These are phyloP conservation scores for Drosophila grimshawi DNA, from an alignment of 1,140 invertebrate genomes.

Conservation along the genomic window DNA sequence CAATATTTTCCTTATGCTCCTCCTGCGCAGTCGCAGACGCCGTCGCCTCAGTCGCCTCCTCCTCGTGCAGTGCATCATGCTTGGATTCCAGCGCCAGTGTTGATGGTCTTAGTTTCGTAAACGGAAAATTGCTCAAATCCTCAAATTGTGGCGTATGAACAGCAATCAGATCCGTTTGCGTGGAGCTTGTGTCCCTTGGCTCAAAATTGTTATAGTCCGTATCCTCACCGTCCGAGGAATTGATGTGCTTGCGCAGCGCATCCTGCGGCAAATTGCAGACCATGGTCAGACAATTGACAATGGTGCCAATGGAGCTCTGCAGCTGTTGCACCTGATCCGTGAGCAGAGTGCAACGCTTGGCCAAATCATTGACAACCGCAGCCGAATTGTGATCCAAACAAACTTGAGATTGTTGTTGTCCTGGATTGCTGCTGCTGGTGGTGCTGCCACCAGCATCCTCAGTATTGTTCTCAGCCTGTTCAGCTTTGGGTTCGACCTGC, in stretches of 20 bases:
- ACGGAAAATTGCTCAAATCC: slow-evolving; percentile 76
- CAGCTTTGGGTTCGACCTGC: slow-evolving; percentile 84
- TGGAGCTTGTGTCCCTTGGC: slow-evolving; percentile 87
- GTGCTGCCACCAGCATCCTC: slow-evolving; percentile 22
- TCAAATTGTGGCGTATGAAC: slow-evolving; percentile 89
- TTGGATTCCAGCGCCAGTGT: slow-evolving; percentile 73
- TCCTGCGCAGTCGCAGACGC: neutral
- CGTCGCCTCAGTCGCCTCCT: neutral
- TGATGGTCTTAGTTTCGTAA: slow-evolving; percentile 75
- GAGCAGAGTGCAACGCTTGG: slow-evolving; percentile 85
- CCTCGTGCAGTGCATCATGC: slow-evolving; percentile 44
- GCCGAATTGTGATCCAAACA: slow-evolving; percentile 78
- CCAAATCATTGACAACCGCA: slow-evolving; percentile 84
- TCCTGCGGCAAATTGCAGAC: slow-evolving; percentile 85
- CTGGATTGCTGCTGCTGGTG: neutral
- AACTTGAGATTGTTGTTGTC: slow-evolving; percentile 30
- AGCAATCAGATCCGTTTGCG: slow-evolving; percentile 91
- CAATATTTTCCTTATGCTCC: slow-evolving; percentile 50
- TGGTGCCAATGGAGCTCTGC: slow-evolving; percentile 90
- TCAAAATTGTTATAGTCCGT: slow-evolving; percentile 37
- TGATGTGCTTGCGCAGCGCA: slow-evolving; percentile 67
- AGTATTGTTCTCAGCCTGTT: slow-evolving; percentile 19
- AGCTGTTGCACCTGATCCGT: slow-evolving; percentile 89
- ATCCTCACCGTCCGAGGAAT: slow-evolving; percentile 40
- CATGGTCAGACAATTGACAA: slow-evolving; percentile 88